Conservation (phyloP, 1,140 invertebrate species). For the Lucilia sericata region DNA sequence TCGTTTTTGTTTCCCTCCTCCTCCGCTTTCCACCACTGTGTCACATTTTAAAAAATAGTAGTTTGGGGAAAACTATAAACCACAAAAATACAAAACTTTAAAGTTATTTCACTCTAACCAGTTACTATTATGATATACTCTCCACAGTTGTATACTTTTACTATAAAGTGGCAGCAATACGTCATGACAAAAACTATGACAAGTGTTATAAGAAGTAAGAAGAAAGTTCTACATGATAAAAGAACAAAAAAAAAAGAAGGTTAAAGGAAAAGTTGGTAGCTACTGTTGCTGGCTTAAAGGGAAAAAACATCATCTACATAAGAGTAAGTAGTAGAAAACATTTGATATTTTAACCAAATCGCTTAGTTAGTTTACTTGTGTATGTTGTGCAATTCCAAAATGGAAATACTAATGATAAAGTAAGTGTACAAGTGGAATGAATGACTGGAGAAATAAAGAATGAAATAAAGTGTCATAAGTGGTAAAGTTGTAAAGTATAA, state of each 20-base stretch:
- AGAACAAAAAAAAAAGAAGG: neutral
- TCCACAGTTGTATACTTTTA: neutral
- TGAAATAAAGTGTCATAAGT: slow-evolving; percentile 16
- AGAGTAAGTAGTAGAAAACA: neutral
- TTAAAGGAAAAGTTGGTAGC: neutral
- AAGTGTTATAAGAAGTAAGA: neutral
- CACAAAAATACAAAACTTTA: slow-evolving; percentile 26
- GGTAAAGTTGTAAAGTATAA: neutral
- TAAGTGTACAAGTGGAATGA: neutral
- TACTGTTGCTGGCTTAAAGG: no score
- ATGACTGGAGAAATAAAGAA: neutral
- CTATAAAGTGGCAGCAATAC: slow-evolving; percentile 27
- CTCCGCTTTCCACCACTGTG: no score
- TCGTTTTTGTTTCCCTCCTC: no score
- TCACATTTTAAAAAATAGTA: neutral
- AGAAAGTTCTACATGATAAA: neutral
- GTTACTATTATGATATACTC: no score
- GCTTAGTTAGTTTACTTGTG: no score
- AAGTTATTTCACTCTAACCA: slow-evolving; percentile 31
- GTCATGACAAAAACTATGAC: slow-evolving; percentile 19
- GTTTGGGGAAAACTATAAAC: neutral
- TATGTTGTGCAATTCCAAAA: neutral
- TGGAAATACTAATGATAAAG: neutral
- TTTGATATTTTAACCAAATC: neutral
- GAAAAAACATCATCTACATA: neutral